Evolutionary conservation across 2,113 vertebrate species (phyloP).

Genomic region (Emydocephalus ijimae): DNA sequence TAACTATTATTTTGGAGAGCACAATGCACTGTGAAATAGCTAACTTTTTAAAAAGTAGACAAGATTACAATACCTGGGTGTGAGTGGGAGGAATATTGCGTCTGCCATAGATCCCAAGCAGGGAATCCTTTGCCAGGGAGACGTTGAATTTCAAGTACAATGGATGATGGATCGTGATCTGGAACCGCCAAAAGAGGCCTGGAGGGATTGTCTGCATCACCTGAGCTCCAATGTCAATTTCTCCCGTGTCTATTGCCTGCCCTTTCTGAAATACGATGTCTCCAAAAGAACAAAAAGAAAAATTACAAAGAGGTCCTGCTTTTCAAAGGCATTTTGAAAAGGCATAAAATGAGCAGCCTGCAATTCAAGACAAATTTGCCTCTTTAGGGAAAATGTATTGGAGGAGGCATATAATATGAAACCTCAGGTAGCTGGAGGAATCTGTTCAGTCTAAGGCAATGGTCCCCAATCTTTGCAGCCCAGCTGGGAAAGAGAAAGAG

Average conservation of each 20-base stretch:
- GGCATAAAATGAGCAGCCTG: not conserved
- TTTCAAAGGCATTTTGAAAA: not conserved
- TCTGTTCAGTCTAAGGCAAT: not conserved
- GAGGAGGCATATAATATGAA: not conserved
- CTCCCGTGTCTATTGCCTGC: conserved; percentile 89
- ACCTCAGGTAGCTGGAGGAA: not conserved
- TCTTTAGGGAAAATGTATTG: not conserved
- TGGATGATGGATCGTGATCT: conserved; percentile 92
- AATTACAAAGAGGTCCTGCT: conserved; percentile 24
- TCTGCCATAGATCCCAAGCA: conserved; percentile 95
- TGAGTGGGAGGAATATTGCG: conserved; percentile 97
- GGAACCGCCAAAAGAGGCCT: conserved; percentile 96
- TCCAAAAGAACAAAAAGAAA: conserved; percentile 51
- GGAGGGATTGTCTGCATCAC: conserved; percentile 93
- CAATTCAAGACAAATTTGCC: fast-evolving
- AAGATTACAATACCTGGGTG: conserved; percentile 85
- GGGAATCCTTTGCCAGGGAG: conserved; percentile 89
- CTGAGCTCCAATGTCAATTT: conserved; percentile 89
- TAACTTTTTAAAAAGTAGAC: not conserved
- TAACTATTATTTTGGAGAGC: not conserved
- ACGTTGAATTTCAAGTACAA: conserved; percentile 97
- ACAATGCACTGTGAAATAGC: fast-evolving
- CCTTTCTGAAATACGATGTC: conserved; percentile 83
- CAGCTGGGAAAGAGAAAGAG: not conserved
- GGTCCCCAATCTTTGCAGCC: not conserved